Evolutionary conservation across 2,113 vertebrate genomes (phyloP).

Genomic region (Chaenocephalus aceratus): DNA sequence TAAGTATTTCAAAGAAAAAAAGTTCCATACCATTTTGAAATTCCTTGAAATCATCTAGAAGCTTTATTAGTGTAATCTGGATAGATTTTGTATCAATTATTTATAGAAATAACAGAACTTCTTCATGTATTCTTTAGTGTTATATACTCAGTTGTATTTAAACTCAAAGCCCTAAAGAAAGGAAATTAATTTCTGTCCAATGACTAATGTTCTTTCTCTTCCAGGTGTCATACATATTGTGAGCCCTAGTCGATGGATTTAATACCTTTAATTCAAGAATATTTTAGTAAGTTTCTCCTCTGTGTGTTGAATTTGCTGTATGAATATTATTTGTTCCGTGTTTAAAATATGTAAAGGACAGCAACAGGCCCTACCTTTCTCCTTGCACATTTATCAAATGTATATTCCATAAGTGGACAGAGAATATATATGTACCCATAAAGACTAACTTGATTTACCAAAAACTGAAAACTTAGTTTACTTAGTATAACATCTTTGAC

Average conservation of each 20-base stretch:
- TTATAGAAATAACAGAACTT: not conserved
- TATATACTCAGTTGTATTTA: not conserved
- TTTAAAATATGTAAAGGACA: not conserved
- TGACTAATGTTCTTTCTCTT: conserved; percentile 60
- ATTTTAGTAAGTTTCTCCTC: conserved; percentile 78
- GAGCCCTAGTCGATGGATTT: conserved; percentile 83
- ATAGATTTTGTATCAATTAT: not conserved
- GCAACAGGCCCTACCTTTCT: not conserved
- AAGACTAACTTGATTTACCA: too few species aligned
- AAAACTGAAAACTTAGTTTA: too few species aligned
- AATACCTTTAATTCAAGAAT: conserved; percentile 76
- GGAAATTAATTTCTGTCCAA: not conserved
- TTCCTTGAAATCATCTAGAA: not conserved
- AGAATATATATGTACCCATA: not conserved
- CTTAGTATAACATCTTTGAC: not conserved
- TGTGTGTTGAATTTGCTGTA: not conserved
- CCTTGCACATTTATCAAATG: too few species aligned
- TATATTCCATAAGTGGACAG: not conserved
- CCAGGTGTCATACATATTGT: conserved; percentile 75
- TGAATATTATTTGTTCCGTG: not conserved
- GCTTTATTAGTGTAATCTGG: too few species aligned
- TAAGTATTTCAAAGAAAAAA: not conserved
- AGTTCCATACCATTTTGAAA: too few species aligned
- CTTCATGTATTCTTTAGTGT: not conserved
- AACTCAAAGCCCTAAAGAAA: not conserved